Base-by-base conservation (phyloP, 2,113 vertebrate genomes). In the Formicarius rufipectus region DNA sequence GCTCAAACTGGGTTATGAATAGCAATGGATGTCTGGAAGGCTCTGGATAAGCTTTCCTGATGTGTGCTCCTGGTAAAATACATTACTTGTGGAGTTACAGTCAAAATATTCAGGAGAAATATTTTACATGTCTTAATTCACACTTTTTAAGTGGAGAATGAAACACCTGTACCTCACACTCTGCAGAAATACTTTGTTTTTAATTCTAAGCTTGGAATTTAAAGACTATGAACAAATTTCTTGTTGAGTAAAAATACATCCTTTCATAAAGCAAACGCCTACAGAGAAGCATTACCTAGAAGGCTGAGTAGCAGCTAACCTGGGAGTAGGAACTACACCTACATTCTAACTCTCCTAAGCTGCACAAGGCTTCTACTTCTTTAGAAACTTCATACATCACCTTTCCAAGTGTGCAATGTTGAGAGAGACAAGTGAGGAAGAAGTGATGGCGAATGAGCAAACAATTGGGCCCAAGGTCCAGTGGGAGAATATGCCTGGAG, bases 81-180 rank as follows among this genome's bases (percentile, higher is more conserved):
- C 9, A 28, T 49, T 68, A 21, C 18, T 64, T 58, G 10, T 18
- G 71, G 47, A 73, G 49, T 66, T 82, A 52, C 15, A 39, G 63
- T 62, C 71, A 85, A 87, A 93, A 89, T 24, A 91, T 24, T 39
- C 18, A 53, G 37, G 42, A 73, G n/a, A 72, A 84, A 42, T 59
- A 84, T 33, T 93, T 93, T 10, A 56, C n/a, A 84, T 49, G 10
- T 76, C 40, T 58, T 66, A 30, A 20, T 62, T 89, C 68, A 58
- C 9, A 22, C 25, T 42, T 87, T 59, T 64, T 33, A 93, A 75
- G n/a, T 66, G 40, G 59, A 55, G 44, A 67, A 50, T 39, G 45
- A 53, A 91, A 49, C 10, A 56, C 19, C 24, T 73, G 25, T 39
- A 64, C 5, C 20, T 9, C 9, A 20, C n/a, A 49, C 31, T 47